phyloP scores from a whole-genome alignment of 37 sponge, comb jelly and placozoan genomes.

The Amphimedon queenslandica region DNA sequence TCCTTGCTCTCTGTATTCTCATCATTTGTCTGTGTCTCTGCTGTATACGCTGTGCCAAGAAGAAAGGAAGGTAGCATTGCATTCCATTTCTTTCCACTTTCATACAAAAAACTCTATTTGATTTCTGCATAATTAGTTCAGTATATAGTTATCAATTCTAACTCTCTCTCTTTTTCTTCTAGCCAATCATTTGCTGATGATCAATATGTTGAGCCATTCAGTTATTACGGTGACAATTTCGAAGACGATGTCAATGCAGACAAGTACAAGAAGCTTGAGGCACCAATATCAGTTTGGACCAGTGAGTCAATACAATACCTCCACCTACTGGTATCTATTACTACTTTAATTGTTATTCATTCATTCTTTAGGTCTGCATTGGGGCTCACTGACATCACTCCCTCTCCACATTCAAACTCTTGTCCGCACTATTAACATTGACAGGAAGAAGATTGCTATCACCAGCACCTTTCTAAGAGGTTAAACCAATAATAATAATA shows the following conservation, averaged over 20 bases:
- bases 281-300: conserved; percentile 47
- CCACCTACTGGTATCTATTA: background rate
- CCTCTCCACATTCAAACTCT: conserved; percentile 20
- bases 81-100: too few relatives aligned
- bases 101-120: too few relatives aligned
- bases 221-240: background rate
- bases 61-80: conserved; percentile 15
- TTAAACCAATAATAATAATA: too few relatives aligned
- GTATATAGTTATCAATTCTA: too few relatives aligned
- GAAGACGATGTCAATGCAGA: background rate
- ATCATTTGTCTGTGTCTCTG: conserved; percentile 12
- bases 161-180: background rate
- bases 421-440: conserved; percentile 23
- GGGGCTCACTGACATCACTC: conserved; percentile 43
- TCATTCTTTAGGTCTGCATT: conserved; percentile 32
- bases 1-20: conserved; percentile 23
- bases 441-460: conserved; percentile 42
- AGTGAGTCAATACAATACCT: conserved; percentile 14
- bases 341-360: background rate
- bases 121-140: too few relatives aligned
- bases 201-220: background rate
- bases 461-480: conserved; percentile 35
- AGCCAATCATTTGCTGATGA: background rate
- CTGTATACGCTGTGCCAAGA: conserved; percentile 4
- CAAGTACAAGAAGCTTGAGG: conserved; percentile 13